Evolutionary conservation across 2,797 vertebrate genomes (phyloP).

Genomic region (Propithecus deckenii): DNA sequence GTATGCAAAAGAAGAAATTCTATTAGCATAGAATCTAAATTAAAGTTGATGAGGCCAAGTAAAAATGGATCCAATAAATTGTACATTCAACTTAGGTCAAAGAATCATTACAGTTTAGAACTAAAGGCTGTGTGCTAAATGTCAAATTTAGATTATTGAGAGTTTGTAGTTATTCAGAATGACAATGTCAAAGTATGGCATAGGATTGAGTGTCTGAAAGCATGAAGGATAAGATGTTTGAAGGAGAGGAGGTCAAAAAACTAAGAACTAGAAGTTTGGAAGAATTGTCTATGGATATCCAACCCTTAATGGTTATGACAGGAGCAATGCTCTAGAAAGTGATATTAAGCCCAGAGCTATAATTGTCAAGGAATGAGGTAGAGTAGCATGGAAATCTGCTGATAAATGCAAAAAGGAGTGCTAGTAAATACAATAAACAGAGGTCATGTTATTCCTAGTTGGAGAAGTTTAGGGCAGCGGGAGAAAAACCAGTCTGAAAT

Average conservation of each 20-base stretch:
- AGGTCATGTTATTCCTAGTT: neutral
- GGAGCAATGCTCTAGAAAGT: neutral
- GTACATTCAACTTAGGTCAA: neutral
- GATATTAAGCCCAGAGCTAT: neutral
- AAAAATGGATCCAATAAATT: neutral
- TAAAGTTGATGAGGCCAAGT: neutral
- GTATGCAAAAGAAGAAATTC: neutral
- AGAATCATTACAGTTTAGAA: neutral
- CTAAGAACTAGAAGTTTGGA: neutral
- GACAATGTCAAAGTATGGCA: neutral
- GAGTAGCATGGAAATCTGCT: neutral
- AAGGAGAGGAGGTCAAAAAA: neutral
- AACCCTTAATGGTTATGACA: neutral
- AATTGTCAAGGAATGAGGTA: neutral
- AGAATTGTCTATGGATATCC: neutral
- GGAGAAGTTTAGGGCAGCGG: neutral
- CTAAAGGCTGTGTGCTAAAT: neutral
- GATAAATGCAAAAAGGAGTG: neutral
- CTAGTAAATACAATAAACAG: no score
- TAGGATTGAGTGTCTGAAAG: neutral
- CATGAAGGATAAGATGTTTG: neutral
- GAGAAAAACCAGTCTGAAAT: neutral
- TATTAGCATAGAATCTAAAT: neutral
- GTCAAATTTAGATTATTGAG: neutral
- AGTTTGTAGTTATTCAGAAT: neutral